These are phyloP conservation scores for Hippocampus mohnikei DNA, from an alignment of 2,113 vertebrate genomes.

Conservation along the genomic window DNA sequence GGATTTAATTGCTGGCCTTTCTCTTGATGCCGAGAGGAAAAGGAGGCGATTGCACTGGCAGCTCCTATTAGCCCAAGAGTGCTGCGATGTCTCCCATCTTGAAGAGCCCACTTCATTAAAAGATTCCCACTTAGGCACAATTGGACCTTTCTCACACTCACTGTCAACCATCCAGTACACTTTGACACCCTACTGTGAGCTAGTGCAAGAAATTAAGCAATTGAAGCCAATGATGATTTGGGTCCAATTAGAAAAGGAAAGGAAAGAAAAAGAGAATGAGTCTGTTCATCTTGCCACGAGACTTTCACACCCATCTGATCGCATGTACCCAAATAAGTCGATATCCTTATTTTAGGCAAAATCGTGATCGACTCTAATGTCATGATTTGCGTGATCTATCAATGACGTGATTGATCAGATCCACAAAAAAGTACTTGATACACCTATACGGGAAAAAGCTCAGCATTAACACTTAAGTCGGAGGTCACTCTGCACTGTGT, in stretches of 20 bases:
- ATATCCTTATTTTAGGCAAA: no score
- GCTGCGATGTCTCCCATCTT: slow-evolving; percentile 66
- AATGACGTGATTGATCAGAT: no score
- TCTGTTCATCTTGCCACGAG: no score
- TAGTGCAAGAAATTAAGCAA: slow-evolving; percentile 3
- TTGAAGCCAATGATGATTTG: not conserved
- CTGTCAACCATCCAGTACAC: slow-evolving; percentile 18
- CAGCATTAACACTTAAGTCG: not conserved
- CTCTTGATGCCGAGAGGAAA: slow-evolving; percentile 80
- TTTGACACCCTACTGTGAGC: slow-evolving; percentile 26
- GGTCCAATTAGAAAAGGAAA: not conserved
- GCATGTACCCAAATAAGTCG: no score
- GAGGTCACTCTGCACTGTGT: not conserved
- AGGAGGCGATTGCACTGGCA: slow-evolving; percentile 76
- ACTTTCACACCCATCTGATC: no score
- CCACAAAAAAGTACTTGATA: not conserved
- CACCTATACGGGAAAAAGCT: not conserved
- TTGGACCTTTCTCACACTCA: slow-evolving; percentile 52
- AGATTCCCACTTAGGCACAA: slow-evolving; percentile 76
- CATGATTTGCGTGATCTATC: no score
- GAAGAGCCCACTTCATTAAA: slow-evolving; percentile 72
- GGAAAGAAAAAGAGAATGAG: not conserved
- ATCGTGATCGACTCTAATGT: no score
- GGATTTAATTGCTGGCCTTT: slow-evolving; percentile 84
- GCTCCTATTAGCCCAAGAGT: slow-evolving; percentile 80